Conservation (phyloP, 2,797 vertebrate genomes). For the Garrulus glandarius region DNA sequence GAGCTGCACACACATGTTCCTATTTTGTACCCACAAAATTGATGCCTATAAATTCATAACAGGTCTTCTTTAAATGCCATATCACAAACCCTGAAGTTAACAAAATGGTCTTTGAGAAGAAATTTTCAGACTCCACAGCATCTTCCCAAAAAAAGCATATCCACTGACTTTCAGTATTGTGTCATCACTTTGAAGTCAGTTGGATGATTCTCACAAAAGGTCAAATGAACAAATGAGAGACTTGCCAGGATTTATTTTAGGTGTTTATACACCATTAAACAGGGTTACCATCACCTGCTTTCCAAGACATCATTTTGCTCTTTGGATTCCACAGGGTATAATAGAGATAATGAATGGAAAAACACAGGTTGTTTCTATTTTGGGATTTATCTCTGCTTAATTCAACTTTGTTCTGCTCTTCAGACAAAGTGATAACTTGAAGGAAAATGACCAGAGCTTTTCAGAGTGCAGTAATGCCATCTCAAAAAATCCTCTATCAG, state of each 20-base stretch:
- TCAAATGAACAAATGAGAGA: neutral
- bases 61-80: neutral
- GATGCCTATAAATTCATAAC: neutral
- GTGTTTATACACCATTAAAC: neutral
- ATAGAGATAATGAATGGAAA: neutral
- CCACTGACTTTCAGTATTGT: neutral
- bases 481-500: slow-evolving; percentile 15
- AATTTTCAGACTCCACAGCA: neutral
- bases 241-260: neutral
- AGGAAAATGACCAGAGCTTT: slow-evolving; percentile 36
- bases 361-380: neutral
- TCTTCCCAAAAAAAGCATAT: neutral
- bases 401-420: slow-evolving; percentile 1
- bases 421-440: neutral
- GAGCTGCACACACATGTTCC: neutral
- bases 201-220: neutral
- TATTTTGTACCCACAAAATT: neutral
- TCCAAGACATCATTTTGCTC: neutral
- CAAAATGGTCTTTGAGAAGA: neutral
- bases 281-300: neutral
- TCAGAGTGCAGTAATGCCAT: neutral
- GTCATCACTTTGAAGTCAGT: neutral
- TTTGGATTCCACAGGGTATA: neutral
- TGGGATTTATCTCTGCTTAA: neutral
- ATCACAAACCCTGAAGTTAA: neutral